Base-by-base conservation (phyloP, 2,888 invertebrate genomes). In the Drosophila quasianomalipes region DNA sequence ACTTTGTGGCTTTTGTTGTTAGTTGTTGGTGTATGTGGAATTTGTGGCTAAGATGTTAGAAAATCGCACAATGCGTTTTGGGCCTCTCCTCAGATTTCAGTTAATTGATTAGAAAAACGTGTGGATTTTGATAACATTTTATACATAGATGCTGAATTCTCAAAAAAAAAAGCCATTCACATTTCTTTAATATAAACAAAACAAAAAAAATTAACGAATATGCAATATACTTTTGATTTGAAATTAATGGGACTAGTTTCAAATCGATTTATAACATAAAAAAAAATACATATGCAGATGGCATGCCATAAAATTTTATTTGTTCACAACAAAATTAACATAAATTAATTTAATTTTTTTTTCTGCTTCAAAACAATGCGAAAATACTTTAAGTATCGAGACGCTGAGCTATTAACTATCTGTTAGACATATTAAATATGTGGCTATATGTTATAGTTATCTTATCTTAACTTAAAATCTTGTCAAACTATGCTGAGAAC, bases 31-130 rank as follows among this genome's bases (percentile, higher is more conserved):
- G 41, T 12, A 9, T 51, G 31, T 51, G 53, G 57, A 70, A 49
- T 33, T 64, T 58, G 51, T 44, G 57, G 63, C 30, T 33, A 28
- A 62, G 64, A 54, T 55, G 61, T 79, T 85, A 84, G 84, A 79
- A 81, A 83, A 79, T 61, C 76, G 54, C 70, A 70, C 60, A 82
- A 71, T 70, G 79, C 68, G 75, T 80, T 60, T 72, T 59, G 53
- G 44, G 44, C n/a, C n/a, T 55, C 55, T 55, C 41, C 64, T 79
- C 66, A 73, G 89, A 88, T 88, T 89, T 83, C 83, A 79, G 64
- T 79, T 90, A 86, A 89, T 81, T 85, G 90, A 88, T 88, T 83
- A 81, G 75, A 61, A 68, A 76, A 89, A 80, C 84, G 86, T 84
- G 75, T 78, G 71, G 51, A 62, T 74, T 73, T 68, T 44, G 76